Evolutionary conservation across 2,888 invertebrate species (phyloP), one percentile per base, ranked within the genome.

Genomic region (Mactromeris polynyma): DNA sequence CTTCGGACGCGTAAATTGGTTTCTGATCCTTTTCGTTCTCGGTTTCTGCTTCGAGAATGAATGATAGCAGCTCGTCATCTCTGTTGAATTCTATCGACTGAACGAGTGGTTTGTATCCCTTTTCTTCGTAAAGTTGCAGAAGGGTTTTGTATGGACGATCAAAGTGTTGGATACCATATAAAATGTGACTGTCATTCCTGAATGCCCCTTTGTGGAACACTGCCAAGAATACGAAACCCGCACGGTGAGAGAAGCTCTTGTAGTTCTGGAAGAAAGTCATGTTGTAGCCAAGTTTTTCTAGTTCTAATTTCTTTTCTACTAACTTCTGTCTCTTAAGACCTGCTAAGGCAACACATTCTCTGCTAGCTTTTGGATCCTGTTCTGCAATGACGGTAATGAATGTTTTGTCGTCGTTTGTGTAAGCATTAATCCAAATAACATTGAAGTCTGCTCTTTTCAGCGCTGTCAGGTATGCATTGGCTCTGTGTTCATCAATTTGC

Each of bases 211-310:
- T 94, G 83, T 94, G 90, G 90, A 96, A 95, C n/a, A 94, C 85
- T 2, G 95, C 95, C 40, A 95, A 69, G 89, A 95, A 96, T 17
- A 92, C 89, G 46, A 93, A 87, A 7, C 90, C 46, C 14, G 91
- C 89, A 40, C 81, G 69, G 82, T 96, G 96, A 0, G 96, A 95
- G 83, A 92, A 89, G 85, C 95, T 95, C 51, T 92, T 93, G 91
- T 95, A 95, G 88, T 95, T 95, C 89, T 96, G 96, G 73, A 96
- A 93, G 86, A 94, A 93, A 9, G 94, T 95, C 89, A 96, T 93
- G 89, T 95, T 95, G 92, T 95, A 95, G 42, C 94, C 95, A 11
- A 87, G 82, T 40, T 92, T 91, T 81, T 95, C 93, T 36, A 94
- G 91, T 36, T 92, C 89, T 0, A 95, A 90, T 89, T 95, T 95